Conservation (phyloP, 2,113 vertebrate genomes). For the Turdus rufiventris region DNA sequence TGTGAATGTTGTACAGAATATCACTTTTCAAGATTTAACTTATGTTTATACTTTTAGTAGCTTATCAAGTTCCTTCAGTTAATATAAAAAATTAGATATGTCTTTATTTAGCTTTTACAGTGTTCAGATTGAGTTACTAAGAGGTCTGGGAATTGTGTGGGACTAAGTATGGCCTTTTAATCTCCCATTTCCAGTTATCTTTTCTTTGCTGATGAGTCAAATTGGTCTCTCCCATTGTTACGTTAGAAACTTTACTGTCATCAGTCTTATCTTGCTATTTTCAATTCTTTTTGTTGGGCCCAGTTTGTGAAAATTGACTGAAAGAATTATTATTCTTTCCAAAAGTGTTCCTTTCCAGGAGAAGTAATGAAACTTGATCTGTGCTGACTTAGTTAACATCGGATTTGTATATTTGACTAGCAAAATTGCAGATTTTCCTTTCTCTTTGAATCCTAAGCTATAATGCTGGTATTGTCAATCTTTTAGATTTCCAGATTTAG, state of each 20-base stretch:
- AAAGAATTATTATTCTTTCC: background rate
- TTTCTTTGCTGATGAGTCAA: background rate
- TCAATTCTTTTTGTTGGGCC: background rate
- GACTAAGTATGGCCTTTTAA: background rate
- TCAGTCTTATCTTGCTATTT: background rate
- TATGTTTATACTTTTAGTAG: background rate
- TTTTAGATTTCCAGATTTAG: background rate
- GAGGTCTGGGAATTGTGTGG: background rate
- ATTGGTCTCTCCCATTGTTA: background rate
- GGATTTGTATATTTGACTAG: background rate
- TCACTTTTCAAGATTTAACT: background rate
- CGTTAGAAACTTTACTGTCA: background rate
- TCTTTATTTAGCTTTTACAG: background rate
- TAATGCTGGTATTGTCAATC: background rate
- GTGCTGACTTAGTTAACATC: background rate
- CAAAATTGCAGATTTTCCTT: background rate
- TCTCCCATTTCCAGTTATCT: background rate
- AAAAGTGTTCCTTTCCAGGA: background rate
- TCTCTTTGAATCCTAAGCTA: background rate
- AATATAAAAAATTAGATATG: background rate
- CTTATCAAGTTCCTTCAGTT: background rate
- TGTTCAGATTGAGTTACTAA: background rate
- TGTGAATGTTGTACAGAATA: background rate
- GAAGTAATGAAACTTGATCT: background rate
- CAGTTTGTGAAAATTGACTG: background rate